These are phyloP conservation scores for Glomeris maerens DNA, from an alignment of 1,140 invertebrate genomes.

Conservation along the genomic window DNA sequence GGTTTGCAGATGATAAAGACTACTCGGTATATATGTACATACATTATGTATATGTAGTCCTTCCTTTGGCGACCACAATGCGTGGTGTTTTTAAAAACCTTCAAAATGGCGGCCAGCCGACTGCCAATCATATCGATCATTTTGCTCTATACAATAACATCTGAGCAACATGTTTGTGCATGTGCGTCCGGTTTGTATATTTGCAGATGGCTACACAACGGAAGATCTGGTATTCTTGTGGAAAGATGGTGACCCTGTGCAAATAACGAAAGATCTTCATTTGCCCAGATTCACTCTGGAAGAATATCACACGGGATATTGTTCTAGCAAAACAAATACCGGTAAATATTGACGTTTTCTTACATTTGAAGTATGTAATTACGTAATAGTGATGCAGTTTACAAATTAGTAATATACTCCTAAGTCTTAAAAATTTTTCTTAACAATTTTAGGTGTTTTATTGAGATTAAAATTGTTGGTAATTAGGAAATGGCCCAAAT, in stretches of 20 bases:
- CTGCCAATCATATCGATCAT: no score
- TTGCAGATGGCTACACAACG: constrained; percentile 81
- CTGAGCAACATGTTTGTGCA: background rate
- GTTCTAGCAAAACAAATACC: constrained; percentile 90
- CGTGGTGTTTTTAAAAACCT: constrained; percentile 1
- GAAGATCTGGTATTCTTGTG: constrained; percentile 84
- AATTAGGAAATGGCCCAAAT: no score
- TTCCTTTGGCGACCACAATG: background rate
- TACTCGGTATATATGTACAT: no score
- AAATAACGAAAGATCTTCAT: constrained; percentile 83
- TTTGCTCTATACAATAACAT: no score
- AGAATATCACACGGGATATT: constrained; percentile 81
- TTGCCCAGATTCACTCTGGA: constrained; percentile 83
- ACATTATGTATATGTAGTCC: no score
- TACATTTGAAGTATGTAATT: background rate
- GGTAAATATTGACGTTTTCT: constrained; percentile 43
- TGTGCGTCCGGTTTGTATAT: constrained; percentile 5
- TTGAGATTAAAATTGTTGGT: no score
- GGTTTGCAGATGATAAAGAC: no score
- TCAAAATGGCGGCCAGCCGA: no score
- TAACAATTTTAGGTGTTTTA: background rate
- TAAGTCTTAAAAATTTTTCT: background rate
- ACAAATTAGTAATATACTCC: background rate
- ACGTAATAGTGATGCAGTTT: background rate
- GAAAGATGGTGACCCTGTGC: constrained; percentile 86